Conservation (phyloP, 1,140 invertebrate species). For the Hesperophylax magnus region DNA sequence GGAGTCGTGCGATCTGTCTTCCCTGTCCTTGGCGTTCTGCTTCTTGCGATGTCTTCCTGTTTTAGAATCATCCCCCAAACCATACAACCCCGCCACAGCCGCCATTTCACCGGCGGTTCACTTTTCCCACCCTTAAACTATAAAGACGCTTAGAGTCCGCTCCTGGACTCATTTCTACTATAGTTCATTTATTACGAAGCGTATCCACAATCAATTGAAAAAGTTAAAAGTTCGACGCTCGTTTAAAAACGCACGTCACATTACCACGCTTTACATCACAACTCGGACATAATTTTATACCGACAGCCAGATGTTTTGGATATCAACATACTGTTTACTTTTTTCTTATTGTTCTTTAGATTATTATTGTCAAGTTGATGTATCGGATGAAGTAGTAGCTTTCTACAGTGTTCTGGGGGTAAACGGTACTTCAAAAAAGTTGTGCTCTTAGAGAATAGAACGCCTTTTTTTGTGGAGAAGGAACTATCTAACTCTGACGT, state of each 20-base stretch:
- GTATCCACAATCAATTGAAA: no score
- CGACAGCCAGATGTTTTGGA: no score
- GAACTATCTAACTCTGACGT: neutral
- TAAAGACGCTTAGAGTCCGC: neutral
- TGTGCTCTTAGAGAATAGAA: neutral
- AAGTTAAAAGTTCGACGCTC: no score
- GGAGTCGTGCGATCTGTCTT: conserved; percentile 46
- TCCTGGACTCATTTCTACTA: no score
- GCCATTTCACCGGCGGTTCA: conserved; percentile 44
- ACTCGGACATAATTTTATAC: no score
- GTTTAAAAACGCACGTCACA: no score
- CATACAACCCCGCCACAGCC: conserved; percentile 55
- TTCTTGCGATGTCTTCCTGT: conserved; percentile 51
- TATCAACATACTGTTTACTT: no score
- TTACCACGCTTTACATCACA: no score
- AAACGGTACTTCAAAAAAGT: conserved; percentile 28
- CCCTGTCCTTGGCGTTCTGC: conserved; percentile 32
- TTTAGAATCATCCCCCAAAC: conserved; percentile 53
- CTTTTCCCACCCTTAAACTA: neutral
- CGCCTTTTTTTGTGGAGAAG: neutral
- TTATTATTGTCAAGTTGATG: no score
- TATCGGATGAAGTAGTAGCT: neutral
- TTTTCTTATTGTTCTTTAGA: no score
- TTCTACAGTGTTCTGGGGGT: conserved; percentile 16
- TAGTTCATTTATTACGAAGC: no score